Evolutionary conservation across 1,140 invertebrate genomes (phyloP).

Genomic region (Drosophila micromelanica): DNA sequence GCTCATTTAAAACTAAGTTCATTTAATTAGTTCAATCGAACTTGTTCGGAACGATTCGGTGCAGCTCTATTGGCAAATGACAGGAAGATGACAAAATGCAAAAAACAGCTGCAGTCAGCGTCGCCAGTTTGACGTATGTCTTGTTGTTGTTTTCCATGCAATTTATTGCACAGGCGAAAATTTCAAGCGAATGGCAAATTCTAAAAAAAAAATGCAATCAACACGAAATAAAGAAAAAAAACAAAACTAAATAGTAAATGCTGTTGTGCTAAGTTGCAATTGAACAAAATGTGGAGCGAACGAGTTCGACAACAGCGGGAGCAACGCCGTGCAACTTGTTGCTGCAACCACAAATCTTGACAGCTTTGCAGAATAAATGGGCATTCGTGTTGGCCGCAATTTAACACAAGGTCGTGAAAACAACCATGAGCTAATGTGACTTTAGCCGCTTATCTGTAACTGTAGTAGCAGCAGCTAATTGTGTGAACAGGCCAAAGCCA

Average conservation of each 20-base stretch:
- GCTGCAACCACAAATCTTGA: conserved; percentile 37
- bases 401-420: conserved; percentile 71
- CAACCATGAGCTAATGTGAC: conserved; percentile 58
- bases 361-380: conserved; percentile 41
- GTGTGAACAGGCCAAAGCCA: conserved; percentile 43
- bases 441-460: conserved; percentile 71
- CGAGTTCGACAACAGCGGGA: conserved; percentile 38
- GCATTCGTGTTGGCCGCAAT: conserved; percentile 52
- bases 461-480: conserved; percentile 64
- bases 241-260: too few relatives aligned
- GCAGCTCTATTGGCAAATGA: background rate
- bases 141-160: conserved; percentile 40
- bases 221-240: too few relatives aligned
- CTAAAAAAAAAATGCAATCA: too few relatives aligned
- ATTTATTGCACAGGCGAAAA: conserved; percentile 42
- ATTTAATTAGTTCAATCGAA: too few relatives aligned
- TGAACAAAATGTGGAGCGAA: conserved; percentile 24
- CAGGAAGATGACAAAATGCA: conserved; percentile 34
- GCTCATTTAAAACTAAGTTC: too few relatives aligned
- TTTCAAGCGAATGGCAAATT: conserved; percentile 53
- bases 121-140: conserved; percentile 57
- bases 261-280: conserved; percentile 46
- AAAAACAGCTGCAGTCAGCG: conserved; percentile 63
- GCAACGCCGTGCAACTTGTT: conserved; percentile 54
- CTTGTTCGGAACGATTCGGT: too few relatives aligned